Evolutionary conservation across 2,797 vertebrate genomes (phyloP).

Genomic region (Triplophysa yarkandensis): DNA sequence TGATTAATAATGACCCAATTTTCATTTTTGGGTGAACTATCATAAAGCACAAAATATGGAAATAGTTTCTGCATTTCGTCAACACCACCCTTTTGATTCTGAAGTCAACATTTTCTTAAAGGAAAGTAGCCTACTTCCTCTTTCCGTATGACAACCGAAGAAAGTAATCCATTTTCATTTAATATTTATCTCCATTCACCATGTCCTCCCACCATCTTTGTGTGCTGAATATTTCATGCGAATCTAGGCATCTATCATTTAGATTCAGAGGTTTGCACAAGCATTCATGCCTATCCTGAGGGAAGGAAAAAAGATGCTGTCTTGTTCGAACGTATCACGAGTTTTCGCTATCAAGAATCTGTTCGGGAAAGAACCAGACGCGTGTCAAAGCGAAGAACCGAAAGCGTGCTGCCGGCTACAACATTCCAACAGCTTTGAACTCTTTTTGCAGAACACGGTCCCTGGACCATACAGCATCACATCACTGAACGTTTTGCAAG

Average conservation of each 20-base stretch:
- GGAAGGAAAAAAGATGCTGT: slow-evolving; percentile 2
- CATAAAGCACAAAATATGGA: no score
- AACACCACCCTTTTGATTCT: no score
- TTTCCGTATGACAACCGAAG: slow-evolving; percentile 22
- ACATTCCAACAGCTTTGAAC: slow-evolving; percentile 29
- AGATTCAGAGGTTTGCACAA: slow-evolving; percentile 39
- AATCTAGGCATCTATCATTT: slow-evolving; percentile 44
- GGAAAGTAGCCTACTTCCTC: slow-evolving; percentile 13
- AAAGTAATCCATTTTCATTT: slow-evolving; percentile 55
- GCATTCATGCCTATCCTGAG: slow-evolving; percentile 36
- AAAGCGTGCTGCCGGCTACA: slow-evolving; percentile 17
- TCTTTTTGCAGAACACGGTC: slow-evolving; percentile 20
- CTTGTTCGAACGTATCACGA: slow-evolving; percentile 12
- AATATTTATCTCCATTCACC: slow-evolving; percentile 50
- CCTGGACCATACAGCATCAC: slow-evolving; percentile 26
- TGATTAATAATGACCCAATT: no score
- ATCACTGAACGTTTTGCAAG: slow-evolving; percentile 13
- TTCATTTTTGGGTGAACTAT: no score
- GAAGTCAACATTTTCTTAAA: slow-evolving; percentile 6
- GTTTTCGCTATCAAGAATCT: slow-evolving; percentile 35
- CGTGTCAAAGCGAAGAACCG: slow-evolving; percentile 14
- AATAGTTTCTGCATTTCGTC: no score
- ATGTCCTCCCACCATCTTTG: slow-evolving; percentile 40
- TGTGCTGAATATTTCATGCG: slow-evolving; percentile 44
- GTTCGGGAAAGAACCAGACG: slow-evolving; percentile 13